These are phyloP conservation scores for Lepus americanus DNA, from an alignment of 2,113 vertebrate species.

Conservation along the genomic window DNA sequence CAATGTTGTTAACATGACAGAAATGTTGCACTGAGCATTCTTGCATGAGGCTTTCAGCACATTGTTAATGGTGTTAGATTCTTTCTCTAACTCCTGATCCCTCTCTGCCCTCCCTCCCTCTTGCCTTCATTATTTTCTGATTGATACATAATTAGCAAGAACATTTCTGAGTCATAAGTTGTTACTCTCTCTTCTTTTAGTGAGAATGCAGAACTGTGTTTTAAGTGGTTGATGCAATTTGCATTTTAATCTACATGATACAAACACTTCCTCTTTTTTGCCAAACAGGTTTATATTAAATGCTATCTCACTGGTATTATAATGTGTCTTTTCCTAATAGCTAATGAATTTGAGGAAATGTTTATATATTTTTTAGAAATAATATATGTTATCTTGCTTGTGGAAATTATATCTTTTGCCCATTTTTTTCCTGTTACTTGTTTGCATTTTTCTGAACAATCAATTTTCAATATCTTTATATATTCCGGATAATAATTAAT, in stretches of 20 bases:
- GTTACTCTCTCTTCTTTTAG: not conserved
- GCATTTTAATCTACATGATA: not conserved
- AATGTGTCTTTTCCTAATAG: not conserved
- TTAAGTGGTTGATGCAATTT: not conserved
- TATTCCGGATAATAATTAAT: not conserved
- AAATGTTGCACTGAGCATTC: not conserved
- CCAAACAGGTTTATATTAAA: not conserved
- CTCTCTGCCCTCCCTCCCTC: not conserved
- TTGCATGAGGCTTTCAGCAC: not conserved
- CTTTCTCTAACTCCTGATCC: not conserved
- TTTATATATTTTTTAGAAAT: not conserved
- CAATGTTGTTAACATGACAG: not conserved
- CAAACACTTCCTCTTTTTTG: not conserved
- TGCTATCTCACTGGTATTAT: not conserved
- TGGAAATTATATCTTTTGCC: not conserved
- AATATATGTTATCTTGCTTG: not conserved
- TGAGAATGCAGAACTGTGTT: not conserved
- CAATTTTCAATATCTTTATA: not conserved
- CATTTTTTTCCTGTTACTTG: not conserved
- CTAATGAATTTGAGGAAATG: not conserved
- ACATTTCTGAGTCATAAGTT: not conserved
- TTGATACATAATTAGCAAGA: not conserved
- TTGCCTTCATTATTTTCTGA: no score
- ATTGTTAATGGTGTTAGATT: not conserved
- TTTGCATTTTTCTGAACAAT: not conserved